A percentile compares a stretch with the other conserved stretches of the same genome.
Conservation (phyloP, 1,140 invertebrate species). For the Drosophila ambigua region DNA sequence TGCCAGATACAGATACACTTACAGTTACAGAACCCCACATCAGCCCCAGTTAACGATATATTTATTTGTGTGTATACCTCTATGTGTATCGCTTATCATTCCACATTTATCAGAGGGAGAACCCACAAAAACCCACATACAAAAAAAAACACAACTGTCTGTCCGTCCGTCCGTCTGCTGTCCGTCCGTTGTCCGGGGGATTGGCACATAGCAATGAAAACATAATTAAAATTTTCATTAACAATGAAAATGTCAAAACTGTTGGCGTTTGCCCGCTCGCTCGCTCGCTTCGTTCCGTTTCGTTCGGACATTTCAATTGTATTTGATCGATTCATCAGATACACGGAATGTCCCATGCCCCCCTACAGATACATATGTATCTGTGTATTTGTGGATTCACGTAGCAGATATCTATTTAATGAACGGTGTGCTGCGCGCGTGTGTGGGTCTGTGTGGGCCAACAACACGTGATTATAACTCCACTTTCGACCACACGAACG, state of each 20-base stretch:
- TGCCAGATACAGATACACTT: too few relatives aligned
- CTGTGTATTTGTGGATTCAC: constrained; percentile 19
- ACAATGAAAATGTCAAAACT: constrained; percentile 78
- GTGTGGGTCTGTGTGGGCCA: neutral
- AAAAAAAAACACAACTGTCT: constrained; percentile 4
- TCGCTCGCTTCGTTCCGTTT: constrained; percentile 1
- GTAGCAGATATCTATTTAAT: constrained; percentile 41
- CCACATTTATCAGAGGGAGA: constrained; percentile 31
- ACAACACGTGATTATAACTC: constrained; percentile 30
- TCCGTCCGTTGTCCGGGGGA: constrained; percentile 7
- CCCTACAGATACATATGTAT: constrained; percentile 2
- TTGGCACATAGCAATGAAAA: constrained; percentile 52
- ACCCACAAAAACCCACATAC: neutral
- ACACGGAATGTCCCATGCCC: constrained; percentile 4
- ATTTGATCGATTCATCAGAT: constrained; percentile 57
- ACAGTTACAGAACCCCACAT: too few relatives aligned
- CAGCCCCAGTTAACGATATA: constrained; percentile 36
- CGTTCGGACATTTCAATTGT: constrained; percentile 53
- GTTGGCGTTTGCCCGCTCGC: constrained; percentile 26
- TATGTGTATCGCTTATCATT: constrained; percentile 39
- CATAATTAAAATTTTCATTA: constrained; percentile 81
- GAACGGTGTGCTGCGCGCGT: constrained; percentile 34
- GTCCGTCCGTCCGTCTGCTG: constrained; percentile 1
- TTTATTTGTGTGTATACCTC: constrained; percentile 24
- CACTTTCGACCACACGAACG: constrained; percentile 24